Percentiles rank a stretch among this genome's conserved stretches.
phyloP scores from a whole-genome alignment of 2,797 vertebrate genomes.

The Lithobates sylvaticus region DNA sequence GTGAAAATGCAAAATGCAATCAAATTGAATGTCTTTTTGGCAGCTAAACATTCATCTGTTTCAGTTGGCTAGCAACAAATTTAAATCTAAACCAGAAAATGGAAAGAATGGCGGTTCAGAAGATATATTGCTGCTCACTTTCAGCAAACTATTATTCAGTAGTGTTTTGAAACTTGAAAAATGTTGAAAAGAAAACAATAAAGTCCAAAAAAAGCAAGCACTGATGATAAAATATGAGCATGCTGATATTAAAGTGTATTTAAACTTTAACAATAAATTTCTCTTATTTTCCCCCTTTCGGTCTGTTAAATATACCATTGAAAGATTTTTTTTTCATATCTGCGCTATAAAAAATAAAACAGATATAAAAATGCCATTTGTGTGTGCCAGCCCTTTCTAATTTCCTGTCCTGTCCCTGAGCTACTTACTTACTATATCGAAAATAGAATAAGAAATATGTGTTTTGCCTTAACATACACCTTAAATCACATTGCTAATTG shows the following conservation, averaged over 20 bases:
- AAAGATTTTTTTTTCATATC: too few relatives aligned
- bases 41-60: not conserved
- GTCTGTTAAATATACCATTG: too few relatives aligned
- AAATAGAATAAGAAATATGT: too few relatives aligned
- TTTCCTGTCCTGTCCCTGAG: too few relatives aligned
- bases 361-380: too few relatives aligned
- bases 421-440: too few relatives aligned
- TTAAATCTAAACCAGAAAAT: slow-evolving; percentile 13
- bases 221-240: not conserved
- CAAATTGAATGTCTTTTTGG: not conserved
- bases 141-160: slow-evolving; percentile 14
- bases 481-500: too few relatives aligned
- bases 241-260: not conserved
- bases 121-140: not conserved
- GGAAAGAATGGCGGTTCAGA: not conserved
- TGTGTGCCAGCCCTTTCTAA: too few relatives aligned
- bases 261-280: too few relatives aligned
- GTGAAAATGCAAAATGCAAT: not conserved
- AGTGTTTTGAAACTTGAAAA: not conserved
- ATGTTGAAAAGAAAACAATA: not conserved
- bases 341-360: too few relatives aligned
- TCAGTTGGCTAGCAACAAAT: not conserved
- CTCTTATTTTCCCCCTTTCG: too few relatives aligned
- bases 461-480: too few relatives aligned
- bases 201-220: not conserved